These are phyloP conservation scores for Sesamia nonagrioides DNA, from an alignment of 1,140 invertebrate species.

Conservation along the genomic window DNA sequence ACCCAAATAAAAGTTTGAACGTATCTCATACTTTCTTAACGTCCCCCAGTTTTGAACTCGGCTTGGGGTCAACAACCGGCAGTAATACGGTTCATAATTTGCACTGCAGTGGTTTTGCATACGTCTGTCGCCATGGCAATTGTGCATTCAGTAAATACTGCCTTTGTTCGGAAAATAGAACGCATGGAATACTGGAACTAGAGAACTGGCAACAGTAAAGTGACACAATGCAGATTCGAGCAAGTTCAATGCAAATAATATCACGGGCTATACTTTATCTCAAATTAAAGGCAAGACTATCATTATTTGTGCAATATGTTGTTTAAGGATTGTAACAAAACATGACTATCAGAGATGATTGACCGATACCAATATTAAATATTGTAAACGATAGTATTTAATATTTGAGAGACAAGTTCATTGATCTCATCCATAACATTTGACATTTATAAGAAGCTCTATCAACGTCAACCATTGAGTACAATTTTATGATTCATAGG, in stretches of 20 bases:
- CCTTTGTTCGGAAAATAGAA: constrained; percentile 13
- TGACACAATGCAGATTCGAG: neutral
- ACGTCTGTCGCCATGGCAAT: constrained; percentile 51
- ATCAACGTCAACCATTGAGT: neutral
- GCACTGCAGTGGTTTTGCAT: constrained; percentile 53
- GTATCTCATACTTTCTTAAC: constrained; percentile 25
- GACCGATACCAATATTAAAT: neutral
- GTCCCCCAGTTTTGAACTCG: constrained; percentile 12
- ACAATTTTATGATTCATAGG: constrained; percentile 9
- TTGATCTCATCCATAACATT: neutral
- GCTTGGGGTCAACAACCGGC: constrained; percentile 15
- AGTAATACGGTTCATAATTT: constrained; percentile 39
- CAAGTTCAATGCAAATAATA: too few relatives aligned
- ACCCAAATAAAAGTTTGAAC: constrained; percentile 35
- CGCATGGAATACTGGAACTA: neutral
- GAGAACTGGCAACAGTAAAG: neutral
- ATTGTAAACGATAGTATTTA: neutral
- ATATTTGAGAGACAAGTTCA: neutral
- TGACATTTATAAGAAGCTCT: neutral
- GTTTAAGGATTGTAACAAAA: constrained; percentile 1
- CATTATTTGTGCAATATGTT: neutral
- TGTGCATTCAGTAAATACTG: constrained; percentile 21
- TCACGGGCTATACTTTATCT: neutral
- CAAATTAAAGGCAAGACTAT: neutral
- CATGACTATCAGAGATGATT: neutral